These are phyloP conservation scores for Tetragonula carbonaria DNA, from an alignment of 2,888 invertebrate species.

Conservation along the genomic window DNA sequence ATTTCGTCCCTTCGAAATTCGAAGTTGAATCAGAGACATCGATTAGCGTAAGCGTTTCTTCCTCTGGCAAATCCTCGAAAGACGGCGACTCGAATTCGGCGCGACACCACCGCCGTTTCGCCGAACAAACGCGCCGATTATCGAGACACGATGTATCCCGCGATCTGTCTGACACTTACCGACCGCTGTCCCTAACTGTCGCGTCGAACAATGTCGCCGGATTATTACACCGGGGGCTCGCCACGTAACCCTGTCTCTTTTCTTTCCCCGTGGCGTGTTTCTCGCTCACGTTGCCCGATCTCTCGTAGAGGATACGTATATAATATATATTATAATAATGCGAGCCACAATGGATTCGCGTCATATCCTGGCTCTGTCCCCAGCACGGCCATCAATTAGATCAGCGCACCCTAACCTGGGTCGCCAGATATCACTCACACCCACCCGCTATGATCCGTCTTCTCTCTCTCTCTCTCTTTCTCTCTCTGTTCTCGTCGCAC, in stretches of 20 bases:
- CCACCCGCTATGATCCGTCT: conserved; percentile 65
- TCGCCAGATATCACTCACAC: conserved; percentile 75
- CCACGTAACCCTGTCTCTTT: conserved; percentile 58
- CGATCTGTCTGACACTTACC: conserved; percentile 66
- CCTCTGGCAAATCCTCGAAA: too few relatives aligned
- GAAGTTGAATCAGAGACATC: too few relatives aligned
- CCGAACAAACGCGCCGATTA: not conserved
- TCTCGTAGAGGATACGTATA: conserved; percentile 66
- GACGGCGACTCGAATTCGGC: too few relatives aligned
- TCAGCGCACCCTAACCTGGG: conserved; percentile 78
- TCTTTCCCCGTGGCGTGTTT: conserved; percentile 47
- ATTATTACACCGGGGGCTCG: conserved; percentile 66
- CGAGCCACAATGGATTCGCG: conserved; percentile 82
- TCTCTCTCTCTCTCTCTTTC: conserved; percentile 23
- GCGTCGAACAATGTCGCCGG: conserved; percentile 75
- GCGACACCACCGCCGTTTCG: not conserved
- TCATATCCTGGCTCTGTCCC: conserved; percentile 82
- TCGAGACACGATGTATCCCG: conserved; percentile 37
- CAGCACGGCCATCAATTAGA: conserved; percentile 80
- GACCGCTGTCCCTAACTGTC: conserved; percentile 73
- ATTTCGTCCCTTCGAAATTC: too few relatives aligned
- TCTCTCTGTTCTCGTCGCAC: not conserved
- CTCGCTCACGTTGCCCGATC: conserved; percentile 59
- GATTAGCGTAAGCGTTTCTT: too few relatives aligned
- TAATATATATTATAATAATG: conserved; percentile 79